Evolutionary conservation across 2,113 vertebrate species (phyloP), one percentile per base, ranked within the genome.

Genomic region (Paradisaea rubra): DNA sequence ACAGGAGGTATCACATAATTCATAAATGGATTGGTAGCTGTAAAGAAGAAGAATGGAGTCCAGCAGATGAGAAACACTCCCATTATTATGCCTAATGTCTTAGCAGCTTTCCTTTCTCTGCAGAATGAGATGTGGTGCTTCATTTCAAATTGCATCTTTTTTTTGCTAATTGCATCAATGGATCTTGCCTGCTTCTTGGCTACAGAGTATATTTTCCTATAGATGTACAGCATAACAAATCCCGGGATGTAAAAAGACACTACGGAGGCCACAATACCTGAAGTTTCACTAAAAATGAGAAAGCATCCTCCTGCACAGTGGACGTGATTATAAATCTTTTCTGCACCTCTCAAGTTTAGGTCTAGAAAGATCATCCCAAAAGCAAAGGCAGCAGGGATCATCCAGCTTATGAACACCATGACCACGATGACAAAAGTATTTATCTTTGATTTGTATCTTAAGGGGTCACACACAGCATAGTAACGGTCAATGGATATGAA

Each of bases 401-500:
- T 84, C 98, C 98, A 99, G 60, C 98, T 98, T 39, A 98, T 21
- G 19, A 95, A 37, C 28, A 99, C 98, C 98, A 99, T 98, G 25
- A 92, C 44, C 35, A 94, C 15, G 35, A 97, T 72, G 47, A 97
- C 92, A 5, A 66, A 78, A 78, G 77, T 69, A 27, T 89, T 98
- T 45, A 99, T 98, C 86, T 97, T 98, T 53, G 81, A 80, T 94
- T 94, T 98, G 64, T 99, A 99, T 37, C 96, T 97, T 49, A 99
- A 8, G 15, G 98, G 98, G n/a, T 98, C 95, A 63, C 97, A 98
- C 53, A 98, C 97, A 14, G 98, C 97, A 37, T 95, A 98, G 89
- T 98, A 98, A 13, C 98, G 97, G 77, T 98, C 98, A 1, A 98
- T 88, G 53, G 98, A 98, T 91, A 99, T 98, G 93, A 98, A 98